These are phyloP conservation scores for Anthonomus grandis DNA, from an alignment of 1,140 invertebrate species.

Conservation along the genomic window DNA sequence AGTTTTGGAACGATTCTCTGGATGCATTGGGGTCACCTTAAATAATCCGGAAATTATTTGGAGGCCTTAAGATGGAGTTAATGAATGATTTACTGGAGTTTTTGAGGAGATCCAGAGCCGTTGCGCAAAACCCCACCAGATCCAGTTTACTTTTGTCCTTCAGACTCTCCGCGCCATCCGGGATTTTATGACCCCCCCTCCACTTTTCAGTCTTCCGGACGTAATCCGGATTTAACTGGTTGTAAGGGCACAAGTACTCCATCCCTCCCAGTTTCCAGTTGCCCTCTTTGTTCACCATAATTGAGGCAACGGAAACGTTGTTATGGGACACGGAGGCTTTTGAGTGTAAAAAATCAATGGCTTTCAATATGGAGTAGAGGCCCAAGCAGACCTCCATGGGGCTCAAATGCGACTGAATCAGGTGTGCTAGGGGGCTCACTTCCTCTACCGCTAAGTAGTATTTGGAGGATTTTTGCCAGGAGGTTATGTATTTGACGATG, in stretches of 20 bases:
- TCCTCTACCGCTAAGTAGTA: constrained; percentile 74
- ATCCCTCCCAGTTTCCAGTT: constrained; percentile 80
- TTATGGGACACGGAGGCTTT: constrained; percentile 75
- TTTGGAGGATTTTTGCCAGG: constrained; percentile 70
- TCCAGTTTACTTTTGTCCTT: too few species aligned
- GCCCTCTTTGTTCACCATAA: constrained; percentile 77
- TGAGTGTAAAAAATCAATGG: constrained; percentile 75
- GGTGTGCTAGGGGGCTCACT: constrained; percentile 65
- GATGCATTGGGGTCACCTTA: too few species aligned
- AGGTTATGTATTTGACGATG: constrained; percentile 74
- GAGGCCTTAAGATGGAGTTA: too few species aligned
- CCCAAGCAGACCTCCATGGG: constrained; percentile 76
- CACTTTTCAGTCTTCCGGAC: too few species aligned
- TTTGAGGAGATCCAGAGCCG: too few species aligned
- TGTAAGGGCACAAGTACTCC: constrained; percentile 71
- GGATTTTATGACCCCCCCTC: too few species aligned
- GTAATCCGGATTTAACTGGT: constrained; percentile 63
- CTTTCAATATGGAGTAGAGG: constrained; percentile 69
- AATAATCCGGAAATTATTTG: too few species aligned
- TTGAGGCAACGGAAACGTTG: constrained; percentile 72
- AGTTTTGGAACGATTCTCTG: constrained; percentile 64
- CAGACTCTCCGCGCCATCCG: too few species aligned
- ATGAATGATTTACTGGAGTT: too few species aligned
- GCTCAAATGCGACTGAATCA: constrained; percentile 57
- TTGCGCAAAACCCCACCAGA: too few species aligned